Evolutionary conservation across 2,888 invertebrate genomes (phyloP).

Genomic region (Amblyjoppa fuscipennis): DNA sequence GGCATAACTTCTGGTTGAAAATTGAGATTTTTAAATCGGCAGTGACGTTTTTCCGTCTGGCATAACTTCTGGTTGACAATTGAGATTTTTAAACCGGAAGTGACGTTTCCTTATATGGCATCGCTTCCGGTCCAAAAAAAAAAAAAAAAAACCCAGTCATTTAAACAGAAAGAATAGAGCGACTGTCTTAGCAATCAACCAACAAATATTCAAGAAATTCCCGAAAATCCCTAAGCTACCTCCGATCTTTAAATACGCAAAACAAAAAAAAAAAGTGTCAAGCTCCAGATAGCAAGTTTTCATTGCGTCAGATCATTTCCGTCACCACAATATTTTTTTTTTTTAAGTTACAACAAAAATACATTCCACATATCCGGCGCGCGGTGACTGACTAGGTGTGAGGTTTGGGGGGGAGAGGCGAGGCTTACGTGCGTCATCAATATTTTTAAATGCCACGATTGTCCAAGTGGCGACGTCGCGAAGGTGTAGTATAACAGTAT

Average conservation of each 20-base stretch:
- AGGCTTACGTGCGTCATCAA: constrained; percentile 18
- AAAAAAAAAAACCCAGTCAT: no score
- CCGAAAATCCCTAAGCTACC: neutral
- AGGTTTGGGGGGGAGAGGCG: no score
- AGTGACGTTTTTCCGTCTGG: no score
- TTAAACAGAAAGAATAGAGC: no score
- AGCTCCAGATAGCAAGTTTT: neutral
- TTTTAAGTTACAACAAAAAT: neutral
- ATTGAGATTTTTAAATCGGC: no score
- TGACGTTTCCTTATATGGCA: no score
- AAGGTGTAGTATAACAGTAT: constrained; percentile 18
- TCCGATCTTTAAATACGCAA: neutral
- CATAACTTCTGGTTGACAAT: no score
- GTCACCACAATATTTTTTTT: neutral
- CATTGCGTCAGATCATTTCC: neutral
- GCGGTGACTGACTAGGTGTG: neutral
- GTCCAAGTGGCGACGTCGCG: constrained; percentile 30
- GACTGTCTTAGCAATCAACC: neutral
- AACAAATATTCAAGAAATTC: neutral
- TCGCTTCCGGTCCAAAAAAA: no score
- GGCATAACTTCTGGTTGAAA: no score
- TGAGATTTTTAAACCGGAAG: no score
- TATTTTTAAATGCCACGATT: constrained; percentile 45
- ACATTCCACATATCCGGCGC: neutral
- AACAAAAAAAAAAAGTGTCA: neutral